A percentile compares a stretch with the other conserved stretches of the same genome.
Conservation (phyloP, 2,888 invertebrate genomes). For the Hartigia nigra region DNA sequence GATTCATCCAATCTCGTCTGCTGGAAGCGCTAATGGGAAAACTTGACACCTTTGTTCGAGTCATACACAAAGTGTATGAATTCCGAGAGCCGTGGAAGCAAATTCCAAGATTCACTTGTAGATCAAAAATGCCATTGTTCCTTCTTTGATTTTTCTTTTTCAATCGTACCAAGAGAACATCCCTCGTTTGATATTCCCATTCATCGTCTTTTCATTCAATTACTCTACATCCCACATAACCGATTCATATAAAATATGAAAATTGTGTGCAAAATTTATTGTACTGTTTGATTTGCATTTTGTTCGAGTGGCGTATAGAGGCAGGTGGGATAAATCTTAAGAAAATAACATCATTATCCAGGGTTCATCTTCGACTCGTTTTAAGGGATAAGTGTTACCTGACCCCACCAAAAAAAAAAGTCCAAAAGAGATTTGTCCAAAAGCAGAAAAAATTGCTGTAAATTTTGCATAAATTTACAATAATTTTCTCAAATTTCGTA, state of each 20-base stretch:
- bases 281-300: background rate
- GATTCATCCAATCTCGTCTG: background rate
- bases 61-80: background rate
- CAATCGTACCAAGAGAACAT: background rate
- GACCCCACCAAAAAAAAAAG: no score
- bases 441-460: no score
- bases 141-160: background rate
- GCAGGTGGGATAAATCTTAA: background rate
- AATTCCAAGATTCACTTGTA: background rate
- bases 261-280: background rate
- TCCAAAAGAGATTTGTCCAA: no score
- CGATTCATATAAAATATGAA: background rate
- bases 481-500: no score
- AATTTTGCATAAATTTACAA: no score
- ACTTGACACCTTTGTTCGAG: background rate
- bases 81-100: background rate
- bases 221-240: background rate
- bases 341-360: no score
- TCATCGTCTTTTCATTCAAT: background rate
- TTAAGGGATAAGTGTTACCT: no score
- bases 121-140: background rate
- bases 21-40: background rate
- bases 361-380: no score
- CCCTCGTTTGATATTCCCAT: background rate
- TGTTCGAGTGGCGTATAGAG: background rate